phyloP scores from a whole-genome alignment of 1,140 invertebrate species.

The Papilio polyxenes region DNA sequence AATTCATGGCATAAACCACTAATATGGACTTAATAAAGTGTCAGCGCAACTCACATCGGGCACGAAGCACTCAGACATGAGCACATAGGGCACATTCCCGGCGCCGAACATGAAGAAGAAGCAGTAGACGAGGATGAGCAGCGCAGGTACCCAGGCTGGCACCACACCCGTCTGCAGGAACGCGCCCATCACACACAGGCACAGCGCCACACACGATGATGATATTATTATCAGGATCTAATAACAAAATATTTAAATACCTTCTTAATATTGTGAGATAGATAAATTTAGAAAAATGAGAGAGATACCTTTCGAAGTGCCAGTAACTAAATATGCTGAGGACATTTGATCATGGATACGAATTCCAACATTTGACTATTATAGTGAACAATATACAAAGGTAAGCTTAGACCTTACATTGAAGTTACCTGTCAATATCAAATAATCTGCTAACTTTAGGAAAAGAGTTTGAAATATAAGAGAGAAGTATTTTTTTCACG shows the following conservation, averaged over 20 bases:
- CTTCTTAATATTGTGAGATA: neutral
- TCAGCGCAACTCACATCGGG: slow-evolving; percentile 60
- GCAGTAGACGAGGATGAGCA: slow-evolving; percentile 65
- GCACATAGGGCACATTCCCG: slow-evolving; percentile 69
- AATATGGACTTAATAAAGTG: neutral
- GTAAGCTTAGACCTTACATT: slow-evolving; percentile 38
- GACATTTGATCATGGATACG: no score
- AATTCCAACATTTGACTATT: no score
- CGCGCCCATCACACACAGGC: slow-evolving; percentile 59
- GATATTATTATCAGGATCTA: slow-evolving; percentile 67
- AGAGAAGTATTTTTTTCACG: slow-evolving; percentile 41
- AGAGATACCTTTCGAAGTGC: no score
- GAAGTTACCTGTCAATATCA: slow-evolving; percentile 7
- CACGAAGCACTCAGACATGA: slow-evolving; percentile 67
- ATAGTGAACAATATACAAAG: no score
- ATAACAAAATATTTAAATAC: slow-evolving; percentile 36
- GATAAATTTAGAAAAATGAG: no score
- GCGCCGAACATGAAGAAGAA: slow-evolving; percentile 70
- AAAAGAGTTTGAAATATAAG: slow-evolving; percentile 47
- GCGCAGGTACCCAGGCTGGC: slow-evolving; percentile 62
- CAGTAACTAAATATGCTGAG: no score
- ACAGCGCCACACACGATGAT: slow-evolving; percentile 54
- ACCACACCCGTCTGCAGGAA: slow-evolving; percentile 56
- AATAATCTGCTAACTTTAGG: no score
- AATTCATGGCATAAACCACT: neutral